Base-by-base conservation (phyloP, 2,113 vertebrate genomes). In the Thermophis baileyi region DNA sequence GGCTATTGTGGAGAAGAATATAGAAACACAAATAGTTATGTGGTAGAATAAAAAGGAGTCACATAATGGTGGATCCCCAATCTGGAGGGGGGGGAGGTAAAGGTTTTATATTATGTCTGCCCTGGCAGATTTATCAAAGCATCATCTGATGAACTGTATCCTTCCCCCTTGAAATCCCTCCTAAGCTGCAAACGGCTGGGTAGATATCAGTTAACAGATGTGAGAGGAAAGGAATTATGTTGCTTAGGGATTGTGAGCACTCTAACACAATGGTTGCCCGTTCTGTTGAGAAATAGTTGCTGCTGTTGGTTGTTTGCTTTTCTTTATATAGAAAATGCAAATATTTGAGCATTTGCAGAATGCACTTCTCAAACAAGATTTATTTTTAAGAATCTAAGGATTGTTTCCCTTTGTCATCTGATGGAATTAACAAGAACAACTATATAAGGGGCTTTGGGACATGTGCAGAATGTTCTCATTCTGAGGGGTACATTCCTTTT, bases 101-200 rank as follows among this genome's bases (percentile, higher is more conserved):
- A 69, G 69, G 27, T 85, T 85, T 46, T 30, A 35, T 54, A 57
- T 90, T 89, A 30, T 46, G 53, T 93, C 88, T 57, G 88, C 14
- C 44, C 22, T 50, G 53, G 60, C n/a, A 49, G 74, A 90, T 93
- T 89, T 93, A 81, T 85, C 44, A 93, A 90, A 93, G 92, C 44
- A 57, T 20, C 69, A 92, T 60, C 81, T 93, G 74, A 53, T 90
- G 88, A 93, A 93, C 89, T 87, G 51, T 54, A 90, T 93, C 53
- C 40, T 46, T 55, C 88, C 18, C 35, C 30, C 63, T 16, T n/a
- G 30, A 93, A 93, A 93, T 93, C 74, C 92, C 54, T 90, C 63
- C 54, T 93, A 90, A 93, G 92, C 92, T 87, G 92, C 53, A 60
- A 25, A 53, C 51, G 0, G 53, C 30, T 50, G 27, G 88, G 27